A percentile compares a stretch with the other conserved stretches of the same genome.
phyloP scores from a whole-genome alignment of 2,797 vertebrate genomes.

The Telmatherina bonti region DNA sequence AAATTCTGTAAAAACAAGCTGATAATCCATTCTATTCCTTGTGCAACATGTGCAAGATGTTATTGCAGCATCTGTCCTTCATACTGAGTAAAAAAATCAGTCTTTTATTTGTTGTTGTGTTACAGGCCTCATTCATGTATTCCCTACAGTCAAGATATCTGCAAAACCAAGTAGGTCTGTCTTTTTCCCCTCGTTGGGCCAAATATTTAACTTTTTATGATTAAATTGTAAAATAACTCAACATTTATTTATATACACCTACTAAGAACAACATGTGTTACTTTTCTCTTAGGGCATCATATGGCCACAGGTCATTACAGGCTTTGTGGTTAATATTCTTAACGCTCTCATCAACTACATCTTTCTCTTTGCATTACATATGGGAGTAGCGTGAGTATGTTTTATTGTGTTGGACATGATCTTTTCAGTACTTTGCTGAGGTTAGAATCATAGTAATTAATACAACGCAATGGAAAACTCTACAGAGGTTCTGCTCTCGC shows the following conservation, averaged over 20 bases:
- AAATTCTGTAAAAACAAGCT: neutral
- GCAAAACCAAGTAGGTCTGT: conserved; percentile 76
- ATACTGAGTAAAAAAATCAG: neutral
- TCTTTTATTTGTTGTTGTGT: neutral
- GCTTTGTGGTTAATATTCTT: conserved; percentile 86
- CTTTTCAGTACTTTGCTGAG: neutral
- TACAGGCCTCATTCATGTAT: conserved; percentile 79
- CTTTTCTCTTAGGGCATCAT: conserved; percentile 87
- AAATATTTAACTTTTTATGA: neutral
- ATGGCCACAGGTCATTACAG: conserved; percentile 89
- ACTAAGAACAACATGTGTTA: neutral
- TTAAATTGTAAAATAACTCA: neutral
- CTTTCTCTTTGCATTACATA: conserved; percentile 83
- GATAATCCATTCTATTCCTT: neutral
- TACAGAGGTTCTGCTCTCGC: conserved; percentile 90
- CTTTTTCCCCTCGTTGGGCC: neutral
- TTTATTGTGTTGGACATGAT: neutral
- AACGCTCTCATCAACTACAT: conserved; percentile 90
- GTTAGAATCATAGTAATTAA: neutral
- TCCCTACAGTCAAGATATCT: conserved; percentile 73
- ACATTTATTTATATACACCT: neutral
- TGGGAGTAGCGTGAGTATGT: conserved; percentile 90
- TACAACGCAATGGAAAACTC: neutral
- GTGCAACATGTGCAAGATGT: neutral
- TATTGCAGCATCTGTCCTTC: neutral